Conservation (phyloP, 2,888 invertebrate genomes). For the Tenthredo distinguenda region DNA sequence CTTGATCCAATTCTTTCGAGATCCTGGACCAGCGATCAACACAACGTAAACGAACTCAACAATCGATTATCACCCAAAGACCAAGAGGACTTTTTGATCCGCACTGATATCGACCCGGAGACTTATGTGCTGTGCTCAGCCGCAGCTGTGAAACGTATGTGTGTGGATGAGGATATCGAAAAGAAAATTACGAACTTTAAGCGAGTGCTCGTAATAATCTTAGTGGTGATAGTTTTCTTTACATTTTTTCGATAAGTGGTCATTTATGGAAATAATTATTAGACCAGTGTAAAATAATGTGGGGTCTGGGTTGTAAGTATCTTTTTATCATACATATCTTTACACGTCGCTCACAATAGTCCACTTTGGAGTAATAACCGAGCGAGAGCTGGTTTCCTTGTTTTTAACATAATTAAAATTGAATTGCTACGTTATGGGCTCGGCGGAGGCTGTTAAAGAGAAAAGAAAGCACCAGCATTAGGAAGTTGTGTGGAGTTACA, state of each 20-base stretch:
- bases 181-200: slow-evolving; percentile 63
- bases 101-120: slow-evolving; percentile 69
- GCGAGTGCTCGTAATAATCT: slow-evolving; percentile 55
- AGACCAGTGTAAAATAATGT: not conserved
- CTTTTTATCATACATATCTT: not conserved
- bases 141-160: slow-evolving; percentile 68
- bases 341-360: not conserved
- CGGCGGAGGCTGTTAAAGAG: not conserved
- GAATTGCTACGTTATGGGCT: not conserved
- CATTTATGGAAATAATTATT: not conserved
- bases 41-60: slow-evolving; percentile 63
- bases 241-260: not conserved
- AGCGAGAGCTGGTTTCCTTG: not conserved
- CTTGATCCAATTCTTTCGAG: slow-evolving; percentile 67
- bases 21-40: slow-evolving; percentile 68
- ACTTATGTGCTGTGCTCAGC: slow-evolving; percentile 70
- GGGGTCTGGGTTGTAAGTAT: not conserved
- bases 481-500: not conserved
- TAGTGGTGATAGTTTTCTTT: not conserved
- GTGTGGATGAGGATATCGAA: slow-evolving; percentile 66
- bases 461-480: not conserved
- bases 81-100: slow-evolving; percentile 67
- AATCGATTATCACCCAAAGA: slow-evolving; percentile 64
- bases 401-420: not conserved
- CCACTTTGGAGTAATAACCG: not conserved